phyloP scores from a whole-genome alignment of 2,888 invertebrate genomes.

The Patella pellucida region DNA sequence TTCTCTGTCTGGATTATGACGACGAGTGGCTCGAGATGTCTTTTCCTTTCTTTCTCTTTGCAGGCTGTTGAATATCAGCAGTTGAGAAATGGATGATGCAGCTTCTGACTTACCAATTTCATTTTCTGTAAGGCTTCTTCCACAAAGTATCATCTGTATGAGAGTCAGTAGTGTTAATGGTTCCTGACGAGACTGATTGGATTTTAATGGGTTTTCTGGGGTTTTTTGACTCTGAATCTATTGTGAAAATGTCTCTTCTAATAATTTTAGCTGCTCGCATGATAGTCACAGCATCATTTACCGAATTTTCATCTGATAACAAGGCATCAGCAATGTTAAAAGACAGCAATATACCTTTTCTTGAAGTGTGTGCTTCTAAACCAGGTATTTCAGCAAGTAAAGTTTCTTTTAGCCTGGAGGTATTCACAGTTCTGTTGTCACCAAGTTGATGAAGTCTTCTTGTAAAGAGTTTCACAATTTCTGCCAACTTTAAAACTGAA shows the following conservation, averaged over 20 bases:
- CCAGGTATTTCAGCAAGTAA: neutral
- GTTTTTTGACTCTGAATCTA: neutral
- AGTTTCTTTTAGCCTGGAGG: no score
- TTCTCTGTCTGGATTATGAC: conserved; percentile 10
- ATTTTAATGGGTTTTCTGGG: no score
- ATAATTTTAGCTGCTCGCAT: neutral
- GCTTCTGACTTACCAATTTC: conserved; percentile 1
- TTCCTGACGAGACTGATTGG: no score
- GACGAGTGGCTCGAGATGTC: neutral
- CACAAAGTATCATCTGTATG: neutral
- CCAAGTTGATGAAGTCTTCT: conserved; percentile 13
- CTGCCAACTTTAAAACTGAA: conserved; percentile 26
- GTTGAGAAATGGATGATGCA: conserved; percentile 12
- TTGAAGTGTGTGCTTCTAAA: neutral
- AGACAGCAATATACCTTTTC: neutral
- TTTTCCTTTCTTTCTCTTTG: neutral
- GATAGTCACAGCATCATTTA: neutral
- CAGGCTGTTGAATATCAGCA: neutral
- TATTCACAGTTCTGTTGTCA: no score
- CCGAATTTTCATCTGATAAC: neutral
- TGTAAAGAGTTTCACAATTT: conserved; percentile 21
- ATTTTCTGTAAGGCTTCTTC: neutral
- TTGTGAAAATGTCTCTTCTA: neutral
- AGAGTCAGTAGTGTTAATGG: neutral
- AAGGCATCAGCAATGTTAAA: conserved; percentile 3